phyloP scores from a whole-genome alignment of 1,140 invertebrate genomes.

The Euura saliciscinereae region DNA sequence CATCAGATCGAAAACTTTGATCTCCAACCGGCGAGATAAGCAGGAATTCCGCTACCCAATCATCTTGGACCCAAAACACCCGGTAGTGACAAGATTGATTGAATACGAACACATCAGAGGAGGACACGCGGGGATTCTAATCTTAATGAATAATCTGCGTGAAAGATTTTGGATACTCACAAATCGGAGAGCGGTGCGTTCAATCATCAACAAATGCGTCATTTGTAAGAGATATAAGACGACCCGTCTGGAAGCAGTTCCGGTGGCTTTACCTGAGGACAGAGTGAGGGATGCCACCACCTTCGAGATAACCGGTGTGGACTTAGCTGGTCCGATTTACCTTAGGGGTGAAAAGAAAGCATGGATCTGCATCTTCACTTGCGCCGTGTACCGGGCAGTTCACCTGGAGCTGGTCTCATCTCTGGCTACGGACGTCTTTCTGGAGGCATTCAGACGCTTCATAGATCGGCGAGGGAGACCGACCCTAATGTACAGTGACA shows the following conservation, averaged over 20 bases:
- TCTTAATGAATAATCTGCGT: constrained; percentile 26
- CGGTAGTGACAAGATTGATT: constrained; percentile 32
- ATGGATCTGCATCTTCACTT: constrained; percentile 34
- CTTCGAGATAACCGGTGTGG: constrained; percentile 47
- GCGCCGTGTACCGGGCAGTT: constrained; percentile 26
- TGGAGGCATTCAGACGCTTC: constrained; percentile 18
- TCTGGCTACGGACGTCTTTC: constrained; percentile 23
- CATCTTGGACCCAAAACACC: constrained; percentile 21
- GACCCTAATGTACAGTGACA: constrained; percentile 18
- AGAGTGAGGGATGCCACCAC: constrained; percentile 33
- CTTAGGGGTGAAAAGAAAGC: constrained; percentile 29
- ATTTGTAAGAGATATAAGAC: constrained; percentile 32
- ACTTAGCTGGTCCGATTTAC: constrained; percentile 50
- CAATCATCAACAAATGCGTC: constrained; percentile 31
- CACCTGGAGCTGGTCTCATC: constrained; percentile 29
- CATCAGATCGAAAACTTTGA: constrained; percentile 17
- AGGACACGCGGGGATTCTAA: constrained; percentile 45
- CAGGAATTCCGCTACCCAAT: constrained; percentile 25
- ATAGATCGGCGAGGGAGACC: constrained; percentile 20
- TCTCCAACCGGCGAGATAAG: constrained; percentile 23
- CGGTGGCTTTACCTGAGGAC: constrained; percentile 37
- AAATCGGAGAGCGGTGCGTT: constrained; percentile 17
- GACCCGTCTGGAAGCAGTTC: constrained; percentile 24
- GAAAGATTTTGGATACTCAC: constrained; percentile 34
- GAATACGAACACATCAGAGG: constrained; percentile 33